Base-by-base conservation (phyloP, 2,797 vertebrate genomes). In the Oreonectes daqikongensis region DNA sequence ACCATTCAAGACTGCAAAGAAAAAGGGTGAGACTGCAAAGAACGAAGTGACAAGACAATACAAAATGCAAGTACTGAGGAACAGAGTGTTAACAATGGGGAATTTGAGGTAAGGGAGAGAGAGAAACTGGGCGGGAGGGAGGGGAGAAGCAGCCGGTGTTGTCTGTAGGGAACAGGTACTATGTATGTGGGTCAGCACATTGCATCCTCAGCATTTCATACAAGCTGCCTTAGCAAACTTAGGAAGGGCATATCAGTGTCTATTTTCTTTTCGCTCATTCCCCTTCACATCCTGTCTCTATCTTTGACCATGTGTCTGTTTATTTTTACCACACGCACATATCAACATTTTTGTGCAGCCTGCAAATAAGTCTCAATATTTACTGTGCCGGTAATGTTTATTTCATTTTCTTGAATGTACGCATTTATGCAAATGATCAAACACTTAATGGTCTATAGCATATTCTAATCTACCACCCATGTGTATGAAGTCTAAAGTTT, bases 121-220 rank as follows among this genome's bases (percentile, higher is more conserved):
- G 79, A 70, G 73, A 67, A 61, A 60, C 44, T 67, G 44, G 40
- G 75, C 80, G 75, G 48, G 57, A 72, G 50, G 50, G 55, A 17
- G 48, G 67, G 74, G 35, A 72, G 72, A 57, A 81, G 69, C 83
- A 68, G 53, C 22, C 92, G 93, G 91, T 89, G 93, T 92, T 86
- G 85, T 92, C 93, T 92, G 63, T 73, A 80, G 92, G 93, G 93
- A 96, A 83, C 87, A 84, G 87, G 90, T 93, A 91, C 83, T 81
- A 77, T 82, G 80, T 91, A 95, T 95, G 87, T 96, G 92, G 94
- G 94, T 96, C 95, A 95, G 90, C 85, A 93, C 90, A 90, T 82
- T 92, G 92, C 91, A 94, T 91, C 87, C 90, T 96, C 93, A 95
- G 93, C 93, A 89, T 69, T 94, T 95, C 89, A 90, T 85, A 86